These are phyloP conservation scores for Rhinogobio ventralis DNA, from an alignment of 2,797 vertebrate species.

Conservation along the genomic window DNA sequence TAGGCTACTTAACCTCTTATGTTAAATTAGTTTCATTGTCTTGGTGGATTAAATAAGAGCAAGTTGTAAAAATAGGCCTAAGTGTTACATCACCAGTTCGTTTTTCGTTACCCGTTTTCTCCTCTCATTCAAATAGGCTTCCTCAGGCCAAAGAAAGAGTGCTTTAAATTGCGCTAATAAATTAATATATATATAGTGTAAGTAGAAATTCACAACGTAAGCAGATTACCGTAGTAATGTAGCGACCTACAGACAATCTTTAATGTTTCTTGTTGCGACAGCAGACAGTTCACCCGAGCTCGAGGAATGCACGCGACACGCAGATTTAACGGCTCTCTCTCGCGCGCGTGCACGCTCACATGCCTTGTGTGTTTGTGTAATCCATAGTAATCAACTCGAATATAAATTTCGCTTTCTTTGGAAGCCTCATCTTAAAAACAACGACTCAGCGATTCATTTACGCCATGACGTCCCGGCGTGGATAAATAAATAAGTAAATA, in stretches of 20 bases:
- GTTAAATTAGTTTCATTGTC: not conserved
- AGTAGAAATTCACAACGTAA: not conserved
- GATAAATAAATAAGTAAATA: not conserved
- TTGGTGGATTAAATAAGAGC: not conserved
- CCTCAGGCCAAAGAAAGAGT: not conserved
- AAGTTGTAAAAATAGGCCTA: not conserved
- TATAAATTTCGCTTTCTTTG: not conserved
- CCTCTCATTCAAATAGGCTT: not conserved
- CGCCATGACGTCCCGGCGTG: not conserved
- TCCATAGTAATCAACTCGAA: not conserved
- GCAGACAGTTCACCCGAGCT: not conserved
- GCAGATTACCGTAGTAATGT: not conserved
- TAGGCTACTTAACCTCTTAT: not conserved
- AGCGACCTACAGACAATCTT: not conserved
- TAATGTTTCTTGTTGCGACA: not conserved
- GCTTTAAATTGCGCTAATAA: not conserved
- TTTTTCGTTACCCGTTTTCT: not conserved
- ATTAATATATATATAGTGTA: not conserved
- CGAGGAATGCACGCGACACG: not conserved
- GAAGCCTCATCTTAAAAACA: not conserved
- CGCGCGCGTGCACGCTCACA: not conserved
- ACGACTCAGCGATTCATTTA: not conserved
- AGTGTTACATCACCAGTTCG: not conserved
- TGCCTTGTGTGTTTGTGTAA: too few relatives aligned
- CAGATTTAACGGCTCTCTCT: constrained; percentile 16